A percentile compares a stretch with the other conserved stretches of the same genome.
Conservation (phyloP, 2,797 vertebrate genomes). For the Ispidina lecontei region DNA sequence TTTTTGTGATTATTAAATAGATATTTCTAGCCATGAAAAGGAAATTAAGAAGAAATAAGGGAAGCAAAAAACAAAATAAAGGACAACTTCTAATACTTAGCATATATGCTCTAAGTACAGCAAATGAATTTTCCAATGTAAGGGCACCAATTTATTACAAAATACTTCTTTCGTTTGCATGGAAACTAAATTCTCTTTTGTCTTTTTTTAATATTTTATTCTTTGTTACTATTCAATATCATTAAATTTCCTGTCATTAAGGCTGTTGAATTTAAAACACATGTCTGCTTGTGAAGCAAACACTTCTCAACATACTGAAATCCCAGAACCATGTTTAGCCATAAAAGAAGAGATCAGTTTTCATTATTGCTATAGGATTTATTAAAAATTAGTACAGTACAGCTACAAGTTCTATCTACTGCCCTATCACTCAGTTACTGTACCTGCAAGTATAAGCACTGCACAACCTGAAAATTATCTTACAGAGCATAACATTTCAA, state of each 20-base stretch:
- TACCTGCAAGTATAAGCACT: neutral
- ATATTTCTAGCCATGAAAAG: conserved; percentile 9
- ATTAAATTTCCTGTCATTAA: conserved; percentile 70
- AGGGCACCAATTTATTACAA: conserved; percentile 39
- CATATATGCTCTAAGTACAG: neutral
- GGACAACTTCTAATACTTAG: neutral
- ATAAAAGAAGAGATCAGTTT: conserved; percentile 40
- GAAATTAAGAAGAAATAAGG: neutral
- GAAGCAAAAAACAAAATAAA: neutral
- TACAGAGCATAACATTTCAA: neutral
- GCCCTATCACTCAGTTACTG: neutral
- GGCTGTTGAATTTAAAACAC: conserved; percentile 63
- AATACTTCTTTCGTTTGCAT: conserved; percentile 33
- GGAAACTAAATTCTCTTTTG: conserved; percentile 62
- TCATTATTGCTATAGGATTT: conserved; percentile 45
- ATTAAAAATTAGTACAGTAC: conserved; percentile 10
- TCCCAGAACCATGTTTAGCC: conserved; percentile 26
- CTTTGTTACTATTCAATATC: conserved; percentile 65
- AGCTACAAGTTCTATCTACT: neutral
- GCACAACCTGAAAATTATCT: neutral
- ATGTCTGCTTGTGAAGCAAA: conserved; percentile 38
- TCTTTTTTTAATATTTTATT: conserved; percentile 30
- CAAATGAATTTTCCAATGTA: conserved; percentile 49
- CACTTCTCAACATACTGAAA: conserved; percentile 14
- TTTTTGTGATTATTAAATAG: conserved; percentile 30